phyloP scores from a whole-genome alignment of 2,113 vertebrate genomes.

The Heptranchias perlo region DNA sequence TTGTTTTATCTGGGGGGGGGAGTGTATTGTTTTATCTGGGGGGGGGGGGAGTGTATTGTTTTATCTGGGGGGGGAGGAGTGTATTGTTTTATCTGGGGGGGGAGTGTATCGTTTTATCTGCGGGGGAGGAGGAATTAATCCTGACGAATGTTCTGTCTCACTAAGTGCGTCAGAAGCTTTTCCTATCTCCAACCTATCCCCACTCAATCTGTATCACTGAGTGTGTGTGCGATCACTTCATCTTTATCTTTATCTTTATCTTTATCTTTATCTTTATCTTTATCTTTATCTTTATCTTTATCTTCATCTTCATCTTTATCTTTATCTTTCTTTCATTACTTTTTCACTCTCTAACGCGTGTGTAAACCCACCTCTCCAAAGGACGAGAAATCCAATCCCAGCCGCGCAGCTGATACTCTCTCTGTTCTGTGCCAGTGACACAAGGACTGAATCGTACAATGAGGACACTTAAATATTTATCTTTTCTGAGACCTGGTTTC shows the following conservation, averaged over 20 bases:
- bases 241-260: not conserved
- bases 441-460: not conserved
- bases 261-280: not conserved
- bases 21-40: no score
- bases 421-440: not conserved
- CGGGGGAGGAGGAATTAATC: not conserved
- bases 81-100: not conserved
- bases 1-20: no score
- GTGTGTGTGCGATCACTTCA: not conserved
- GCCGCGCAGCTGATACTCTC: not conserved
- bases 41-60: no score
- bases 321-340: not conserved
- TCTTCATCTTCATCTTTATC: not conserved
- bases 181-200: no score
- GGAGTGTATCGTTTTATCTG: not conserved
- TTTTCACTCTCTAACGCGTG: not conserved
- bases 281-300: not conserved
- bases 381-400: not conserved
- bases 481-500: slow-evolving; percentile 21
- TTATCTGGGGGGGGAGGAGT: not conserved
- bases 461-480: slow-evolving; percentile 27
- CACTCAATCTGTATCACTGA: not conserved
- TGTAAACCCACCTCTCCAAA: not conserved
- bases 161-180: not conserved
- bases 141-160: not conserved